Conservation (phyloP, 2,888 invertebrate genomes). For the Tetragonisca angustula region DNA sequence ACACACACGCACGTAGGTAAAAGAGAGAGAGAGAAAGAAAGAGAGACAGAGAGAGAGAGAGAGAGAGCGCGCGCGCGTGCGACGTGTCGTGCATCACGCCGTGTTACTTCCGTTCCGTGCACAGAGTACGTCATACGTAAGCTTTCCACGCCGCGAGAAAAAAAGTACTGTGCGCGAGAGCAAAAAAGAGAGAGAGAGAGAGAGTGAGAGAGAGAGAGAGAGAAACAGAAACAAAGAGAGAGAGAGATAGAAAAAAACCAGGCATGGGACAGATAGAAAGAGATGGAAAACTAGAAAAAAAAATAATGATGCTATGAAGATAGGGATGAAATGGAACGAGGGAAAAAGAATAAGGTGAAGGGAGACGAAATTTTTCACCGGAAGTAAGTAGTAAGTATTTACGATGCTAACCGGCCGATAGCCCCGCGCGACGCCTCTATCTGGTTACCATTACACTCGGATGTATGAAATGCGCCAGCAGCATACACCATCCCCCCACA, state of each 20-base stretch:
- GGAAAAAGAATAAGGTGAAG: conserved; percentile 17
- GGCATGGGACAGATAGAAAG: background rate
- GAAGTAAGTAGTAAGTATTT: conserved; percentile 76
- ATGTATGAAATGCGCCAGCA: conserved; percentile 83
- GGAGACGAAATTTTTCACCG: conserved; percentile 63
- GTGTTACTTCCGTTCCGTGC: conserved; percentile 65
- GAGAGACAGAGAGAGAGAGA: conserved; percentile 54
- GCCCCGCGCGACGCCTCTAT: conserved; percentile 83
- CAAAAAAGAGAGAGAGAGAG: conserved; percentile 13
- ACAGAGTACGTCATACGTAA: conserved; percentile 62
- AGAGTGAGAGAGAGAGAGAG: conserved; percentile 15
- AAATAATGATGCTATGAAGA: conserved; percentile 12
- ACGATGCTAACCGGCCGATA: conserved; percentile 82
- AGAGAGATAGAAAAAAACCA: conserved; percentile 3
- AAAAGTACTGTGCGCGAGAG: conserved; percentile 39
- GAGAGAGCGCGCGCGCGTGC: conserved; percentile 61
- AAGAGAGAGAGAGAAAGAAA: conserved; percentile 48
- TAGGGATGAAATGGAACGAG: conserved; percentile 17
- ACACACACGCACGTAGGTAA: conserved; percentile 53
- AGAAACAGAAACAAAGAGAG: conserved; percentile 6
- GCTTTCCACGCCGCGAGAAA: conserved; percentile 58
- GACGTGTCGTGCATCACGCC: conserved; percentile 57
- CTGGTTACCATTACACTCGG: conserved; percentile 84
- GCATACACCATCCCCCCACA: conserved; percentile 84
- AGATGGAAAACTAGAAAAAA: conserved; percentile 9